Percentiles rank a stretch among this genome's conserved stretches.
Evolutionary conservation across 2,888 invertebrate genomes (phyloP).

Genomic region (Hirtodrosophila histrioides): DNA sequence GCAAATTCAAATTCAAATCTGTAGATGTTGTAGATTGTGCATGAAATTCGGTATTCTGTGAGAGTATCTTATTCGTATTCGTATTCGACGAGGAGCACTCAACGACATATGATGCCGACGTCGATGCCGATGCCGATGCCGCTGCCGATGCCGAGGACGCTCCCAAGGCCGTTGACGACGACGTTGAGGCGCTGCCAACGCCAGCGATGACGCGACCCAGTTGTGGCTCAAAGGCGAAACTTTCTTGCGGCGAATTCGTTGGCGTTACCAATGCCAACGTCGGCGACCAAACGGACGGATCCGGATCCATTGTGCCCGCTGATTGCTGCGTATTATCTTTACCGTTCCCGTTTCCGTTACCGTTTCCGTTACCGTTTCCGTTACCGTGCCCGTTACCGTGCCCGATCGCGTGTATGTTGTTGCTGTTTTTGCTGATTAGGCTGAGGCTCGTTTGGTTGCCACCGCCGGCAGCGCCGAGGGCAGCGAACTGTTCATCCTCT

Average conservation of each 20-base stretch:
- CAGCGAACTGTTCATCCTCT: slow-evolving; percentile 55
- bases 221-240: slow-evolving; percentile 56
- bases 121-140: slow-evolving; percentile 21
- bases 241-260: slow-evolving; percentile 76
- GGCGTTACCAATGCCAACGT: slow-evolving; percentile 75
- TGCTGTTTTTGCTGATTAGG: slow-evolving; percentile 7
- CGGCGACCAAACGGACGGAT: slow-evolving; percentile 59
- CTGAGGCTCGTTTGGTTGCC: background rate
- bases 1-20: slow-evolving; percentile 80
- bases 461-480: slow-evolving; percentile 41
- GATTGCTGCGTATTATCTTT: slow-evolving; percentile 16
- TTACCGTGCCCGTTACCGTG: slow-evolving; percentile 22
- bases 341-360: slow-evolving; percentile 2
- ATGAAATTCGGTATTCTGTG: slow-evolving; percentile 65
- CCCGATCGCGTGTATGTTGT: slow-evolving; percentile 3
- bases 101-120: slow-evolving; percentile 61
- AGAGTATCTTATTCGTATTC: slow-evolving; percentile 55
- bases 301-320: slow-evolving; percentile 22
- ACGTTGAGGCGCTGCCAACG: slow-evolving; percentile 66
- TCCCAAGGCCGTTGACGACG: slow-evolving; percentile 7
- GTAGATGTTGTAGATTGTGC: slow-evolving; percentile 72
- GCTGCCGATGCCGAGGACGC: slow-evolving; percentile 27
- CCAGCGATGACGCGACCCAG: slow-evolving; percentile 59
- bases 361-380: slow-evolving; percentile 9
- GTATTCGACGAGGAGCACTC: slow-evolving; percentile 58